Percentiles rank a stretch among this genome's conserved stretches.
phyloP scores from a whole-genome alignment of 2,888 invertebrate genomes.

The Myopa tessellatipennis region DNA sequence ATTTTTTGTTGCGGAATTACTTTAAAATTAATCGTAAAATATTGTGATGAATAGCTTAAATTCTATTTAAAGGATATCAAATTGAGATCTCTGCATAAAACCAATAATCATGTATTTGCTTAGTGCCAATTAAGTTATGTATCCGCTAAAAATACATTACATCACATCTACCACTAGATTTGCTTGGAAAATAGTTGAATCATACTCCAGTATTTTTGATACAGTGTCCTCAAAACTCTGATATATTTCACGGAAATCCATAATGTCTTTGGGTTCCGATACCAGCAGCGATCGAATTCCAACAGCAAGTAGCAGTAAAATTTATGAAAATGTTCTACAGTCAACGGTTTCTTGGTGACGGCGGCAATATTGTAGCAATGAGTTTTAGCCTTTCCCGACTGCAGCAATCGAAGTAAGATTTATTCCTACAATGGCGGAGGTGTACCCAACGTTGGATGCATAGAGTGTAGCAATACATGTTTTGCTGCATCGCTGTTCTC shows the following conservation, averaged over 20 bases:
- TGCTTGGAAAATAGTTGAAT: conserved; percentile 80
- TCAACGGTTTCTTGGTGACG: conserved; percentile 73
- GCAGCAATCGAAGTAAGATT: conserved; percentile 90
- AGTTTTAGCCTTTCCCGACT: conserved; percentile 84
- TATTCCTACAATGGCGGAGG: conserved; percentile 92
- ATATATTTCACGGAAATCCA: conserved; percentile 93
- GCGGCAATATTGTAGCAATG: conserved; percentile 85
- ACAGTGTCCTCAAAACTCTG: conserved; percentile 85
- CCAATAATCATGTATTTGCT: too few relatives aligned
- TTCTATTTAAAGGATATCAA: too few relatives aligned
- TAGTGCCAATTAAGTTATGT: neutral
- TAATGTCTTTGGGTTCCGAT: conserved; percentile 91
- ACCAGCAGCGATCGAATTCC: conserved; percentile 96
- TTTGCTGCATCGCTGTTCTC: conserved; percentile 83
- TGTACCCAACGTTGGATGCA: conserved; percentile 91
- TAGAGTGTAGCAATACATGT: conserved; percentile 87
- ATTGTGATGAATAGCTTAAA: too few relatives aligned
- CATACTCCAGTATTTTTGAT: conserved; percentile 75
- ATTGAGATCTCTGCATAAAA: too few relatives aligned
- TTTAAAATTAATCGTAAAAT: too few relatives aligned
- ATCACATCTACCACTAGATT: conserved; percentile 82
- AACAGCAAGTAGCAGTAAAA: conserved; percentile 94
- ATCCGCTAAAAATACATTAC: conserved; percentile 64
- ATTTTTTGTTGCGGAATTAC: too few relatives aligned
- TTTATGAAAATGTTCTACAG: conserved; percentile 85